phyloP scores from a whole-genome alignment of 2,113 vertebrate species.

The Lynx canadensis region DNA sequence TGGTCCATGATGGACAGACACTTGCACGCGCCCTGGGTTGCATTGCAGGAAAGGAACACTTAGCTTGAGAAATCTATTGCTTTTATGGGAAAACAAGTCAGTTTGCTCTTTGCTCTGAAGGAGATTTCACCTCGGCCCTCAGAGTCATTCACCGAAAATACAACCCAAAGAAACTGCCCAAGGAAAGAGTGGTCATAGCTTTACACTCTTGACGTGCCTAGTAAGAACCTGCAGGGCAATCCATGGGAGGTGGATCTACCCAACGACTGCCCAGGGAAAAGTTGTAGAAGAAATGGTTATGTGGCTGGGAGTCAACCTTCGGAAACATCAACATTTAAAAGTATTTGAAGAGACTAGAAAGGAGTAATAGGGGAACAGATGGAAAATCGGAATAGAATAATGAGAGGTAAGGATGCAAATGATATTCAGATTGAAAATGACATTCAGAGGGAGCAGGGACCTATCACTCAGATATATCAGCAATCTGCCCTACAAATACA shows the following conservation, averaged over 20 bases:
- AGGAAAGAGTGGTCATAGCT: neutral
- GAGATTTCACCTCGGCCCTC: neutral
- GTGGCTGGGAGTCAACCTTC: neutral
- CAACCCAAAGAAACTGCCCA: neutral
- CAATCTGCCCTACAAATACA: neutral
- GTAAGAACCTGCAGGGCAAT: neutral
- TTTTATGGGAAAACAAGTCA: neutral
- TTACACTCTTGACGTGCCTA: too few species aligned
- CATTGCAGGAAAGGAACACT: neutral
- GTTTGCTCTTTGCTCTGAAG: fast-evolving
- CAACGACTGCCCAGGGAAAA: neutral
- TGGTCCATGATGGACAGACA: fast-evolving
- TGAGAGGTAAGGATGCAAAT: neutral
- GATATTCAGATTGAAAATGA: neutral
- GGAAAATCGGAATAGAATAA: neutral
- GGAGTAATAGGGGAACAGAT: neutral
- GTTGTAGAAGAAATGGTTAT: neutral
- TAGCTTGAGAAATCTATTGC: neutral
- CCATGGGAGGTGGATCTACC: neutral
- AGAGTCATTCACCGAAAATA: neutral
- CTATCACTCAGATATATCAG: neutral
- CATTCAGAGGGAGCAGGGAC: neutral
- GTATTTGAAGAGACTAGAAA: neutral
- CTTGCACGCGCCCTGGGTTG: fast-evolving
- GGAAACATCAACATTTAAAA: neutral